Conservation (phyloP, 1,140 invertebrate genomes). For the Pararge aegeria region DNA sequence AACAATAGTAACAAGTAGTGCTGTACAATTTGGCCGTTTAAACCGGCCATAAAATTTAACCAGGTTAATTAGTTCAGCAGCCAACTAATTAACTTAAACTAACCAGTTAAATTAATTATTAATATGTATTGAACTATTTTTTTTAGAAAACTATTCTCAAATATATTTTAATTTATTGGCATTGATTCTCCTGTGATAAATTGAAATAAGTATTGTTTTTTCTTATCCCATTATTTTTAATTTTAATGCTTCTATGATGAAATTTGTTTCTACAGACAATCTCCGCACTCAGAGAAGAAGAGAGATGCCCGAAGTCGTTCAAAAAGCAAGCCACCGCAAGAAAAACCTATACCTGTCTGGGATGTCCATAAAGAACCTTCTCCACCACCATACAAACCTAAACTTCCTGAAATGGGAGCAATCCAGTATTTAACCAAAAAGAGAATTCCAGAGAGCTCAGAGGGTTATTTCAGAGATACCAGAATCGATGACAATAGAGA, state of each 20-base stretch:
- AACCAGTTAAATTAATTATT: too few species aligned
- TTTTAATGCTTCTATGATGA: not conserved
- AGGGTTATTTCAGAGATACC: slow-evolving; percentile 9
- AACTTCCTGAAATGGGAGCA: slow-evolving; percentile 29
- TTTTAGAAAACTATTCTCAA: too few species aligned
- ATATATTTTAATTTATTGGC: too few species aligned
- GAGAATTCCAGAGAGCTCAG: slow-evolving; percentile 26
- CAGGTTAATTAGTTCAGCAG: too few species aligned
- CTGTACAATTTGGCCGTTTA: too few species aligned
- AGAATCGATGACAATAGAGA: slow-evolving; percentile 29
- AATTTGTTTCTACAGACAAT: slow-evolving; percentile 43
- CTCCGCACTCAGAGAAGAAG: slow-evolving; percentile 42
- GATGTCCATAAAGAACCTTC: slow-evolving; percentile 37
- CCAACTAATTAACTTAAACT: too few species aligned
- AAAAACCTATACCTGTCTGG: slow-evolving; percentile 55
- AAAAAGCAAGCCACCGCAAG: slow-evolving; percentile 45
- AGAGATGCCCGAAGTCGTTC: slow-evolving; percentile 42
- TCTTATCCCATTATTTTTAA: too few species aligned
- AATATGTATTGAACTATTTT: too few species aligned
- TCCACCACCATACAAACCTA: slow-evolving; percentile 32
- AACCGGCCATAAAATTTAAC: too few species aligned
- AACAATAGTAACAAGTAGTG: too few species aligned
- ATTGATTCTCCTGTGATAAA: too few species aligned
- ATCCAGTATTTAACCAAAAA: slow-evolving; percentile 31
- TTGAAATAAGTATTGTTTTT: too few species aligned